Conservation (phyloP, 1,140 invertebrate species). For the Bombus affinis region DNA sequence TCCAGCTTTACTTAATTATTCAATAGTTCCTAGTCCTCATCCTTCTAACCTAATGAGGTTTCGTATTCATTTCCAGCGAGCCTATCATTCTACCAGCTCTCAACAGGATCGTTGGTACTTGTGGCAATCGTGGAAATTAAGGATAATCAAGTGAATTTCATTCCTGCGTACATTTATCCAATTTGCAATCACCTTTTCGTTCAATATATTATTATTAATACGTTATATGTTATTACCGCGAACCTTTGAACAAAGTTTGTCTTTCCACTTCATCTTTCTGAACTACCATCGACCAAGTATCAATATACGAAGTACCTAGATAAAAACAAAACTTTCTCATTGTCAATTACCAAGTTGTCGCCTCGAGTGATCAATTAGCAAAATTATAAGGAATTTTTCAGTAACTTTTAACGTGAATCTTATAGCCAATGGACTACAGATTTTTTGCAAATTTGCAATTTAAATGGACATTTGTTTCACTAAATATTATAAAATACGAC, state of each 20-base stretch:
- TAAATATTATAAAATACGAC: neutral
- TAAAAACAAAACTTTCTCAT: neutral
- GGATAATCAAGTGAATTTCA: neutral
- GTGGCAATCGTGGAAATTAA: neutral
- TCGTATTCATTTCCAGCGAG: neutral
- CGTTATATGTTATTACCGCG: neutral
- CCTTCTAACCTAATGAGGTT: constrained; percentile 12
- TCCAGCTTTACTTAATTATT: constrained; percentile 42
- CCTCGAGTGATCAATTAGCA: neutral
- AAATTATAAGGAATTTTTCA: neutral
- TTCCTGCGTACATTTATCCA: fast-evolving
- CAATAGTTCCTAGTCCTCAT: neutral
- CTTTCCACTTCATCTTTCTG: neutral
- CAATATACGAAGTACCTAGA: neutral
- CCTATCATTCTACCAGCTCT: neutral
- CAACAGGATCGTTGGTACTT: neutral
- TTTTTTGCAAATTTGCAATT: neutral
- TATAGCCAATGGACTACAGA: too few species aligned
- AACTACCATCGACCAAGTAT: neutral
- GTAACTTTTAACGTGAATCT: too few species aligned
- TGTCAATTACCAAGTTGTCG: neutral
- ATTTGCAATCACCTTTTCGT: neutral
- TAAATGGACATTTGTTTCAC: neutral
- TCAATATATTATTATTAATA: neutral
- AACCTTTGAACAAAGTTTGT: neutral